Evolutionary conservation across 2,797 vertebrate species (phyloP), one percentile per base, ranked within the genome.

Genomic region (Danio kyathit): DNA sequence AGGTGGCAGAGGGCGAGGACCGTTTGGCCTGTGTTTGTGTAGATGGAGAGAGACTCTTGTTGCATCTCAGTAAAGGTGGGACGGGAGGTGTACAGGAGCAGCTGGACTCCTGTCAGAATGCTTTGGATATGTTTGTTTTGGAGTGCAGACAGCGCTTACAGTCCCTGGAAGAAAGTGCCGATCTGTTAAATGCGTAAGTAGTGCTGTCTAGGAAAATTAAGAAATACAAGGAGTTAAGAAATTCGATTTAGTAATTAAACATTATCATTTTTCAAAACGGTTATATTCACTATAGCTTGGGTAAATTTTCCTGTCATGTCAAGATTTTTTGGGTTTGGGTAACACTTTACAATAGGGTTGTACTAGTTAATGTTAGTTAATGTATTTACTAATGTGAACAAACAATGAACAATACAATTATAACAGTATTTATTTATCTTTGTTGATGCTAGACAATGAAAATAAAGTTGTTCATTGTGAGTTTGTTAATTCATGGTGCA

Each of bases 71-170:
- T 61, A 95, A 96, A 91, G 85, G 94, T 76, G 90, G 91, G 60
- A 93, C 94, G 21, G 90, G 90, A 57, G 94, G 91, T 76, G 93
- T 97, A 78, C 95, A 96, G 83, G 96, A 97, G 43, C 94, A 95
- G 85, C 89, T 98, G 80, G 90, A 89, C 2, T 94, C 94, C 61
- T 95, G 95, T 76, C 95, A 96, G 44, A 93, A 94, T 83, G 96
- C 94, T 66, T 97, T 98, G 88, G 94, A 93, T 48, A 91, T 85
- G 14, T 97, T 96, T 74, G 89, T 96, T 83, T 93, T 90, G 44
- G 92, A 92, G 16, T 96, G 96, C 86, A 91, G 92, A 69, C 96
- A 94, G 85, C 94, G 92, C 88, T 95, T 95, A 72, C 89, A 87
- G 74, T 91, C 93, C 40, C 88, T 99, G 60, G 95, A 98, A 86